phyloP scores from a whole-genome alignment of 2,888 invertebrate species.

The Protula sp. region DNA sequence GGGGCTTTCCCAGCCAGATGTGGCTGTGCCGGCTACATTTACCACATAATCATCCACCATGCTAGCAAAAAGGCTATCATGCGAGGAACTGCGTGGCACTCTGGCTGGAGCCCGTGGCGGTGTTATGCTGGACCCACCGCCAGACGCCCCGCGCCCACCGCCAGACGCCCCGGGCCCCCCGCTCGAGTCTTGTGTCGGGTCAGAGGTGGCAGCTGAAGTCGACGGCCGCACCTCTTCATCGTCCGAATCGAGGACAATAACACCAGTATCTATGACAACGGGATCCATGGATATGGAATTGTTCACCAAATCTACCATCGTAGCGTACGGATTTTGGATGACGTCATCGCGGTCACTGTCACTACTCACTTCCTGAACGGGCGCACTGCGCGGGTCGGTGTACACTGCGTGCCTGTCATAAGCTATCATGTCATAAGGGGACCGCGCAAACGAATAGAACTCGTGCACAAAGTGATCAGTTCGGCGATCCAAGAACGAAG shows the following conservation, averaged over 20 bases:
- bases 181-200: not conserved
- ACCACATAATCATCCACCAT: too few relatives aligned
- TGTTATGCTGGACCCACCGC: not conserved
- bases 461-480: conserved; percentile 88
- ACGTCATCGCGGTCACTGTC: conserved; percentile 2
- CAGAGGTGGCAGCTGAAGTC: not conserved
- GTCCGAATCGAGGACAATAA: not conserved
- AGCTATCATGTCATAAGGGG: conserved; percentile 80
- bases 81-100: not conserved
- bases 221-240: not conserved
- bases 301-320: too few relatives aligned
- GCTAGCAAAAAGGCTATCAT: not conserved
- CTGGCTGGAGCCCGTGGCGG: not conserved
- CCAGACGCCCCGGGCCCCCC: not conserved
- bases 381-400: conserved; percentile 12
- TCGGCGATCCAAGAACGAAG: conserved; percentile 65
- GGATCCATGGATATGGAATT: too few relatives aligned
- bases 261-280: not conserved
- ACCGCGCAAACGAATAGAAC: conserved; percentile 76
- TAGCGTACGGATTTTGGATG: not conserved
- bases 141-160: not conserved
- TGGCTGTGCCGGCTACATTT: not conserved
- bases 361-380: not conserved
- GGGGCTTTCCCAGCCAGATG: not conserved
- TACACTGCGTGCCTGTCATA: conserved; percentile 54